Percentiles rank a stretch among this genome's conserved stretches.
Conservation (phyloP, 2,113 vertebrate species). For the Mustela nigripes region DNA sequence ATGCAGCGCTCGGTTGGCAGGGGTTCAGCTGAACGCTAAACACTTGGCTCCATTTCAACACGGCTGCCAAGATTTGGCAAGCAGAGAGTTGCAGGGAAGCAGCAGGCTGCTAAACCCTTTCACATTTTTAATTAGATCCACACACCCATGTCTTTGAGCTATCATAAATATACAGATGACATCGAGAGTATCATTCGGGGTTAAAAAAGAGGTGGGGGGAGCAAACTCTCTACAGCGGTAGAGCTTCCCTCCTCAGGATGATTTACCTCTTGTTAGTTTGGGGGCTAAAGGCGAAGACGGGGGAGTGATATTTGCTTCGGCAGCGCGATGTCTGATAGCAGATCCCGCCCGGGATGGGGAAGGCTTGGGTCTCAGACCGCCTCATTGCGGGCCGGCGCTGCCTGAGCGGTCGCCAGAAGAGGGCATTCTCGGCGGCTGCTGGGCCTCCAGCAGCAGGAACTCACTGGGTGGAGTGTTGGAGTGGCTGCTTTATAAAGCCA, state of each 20-base stretch:
- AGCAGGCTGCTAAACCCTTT: slow-evolving; percentile 98
- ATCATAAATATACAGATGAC: slow-evolving; percentile 98
- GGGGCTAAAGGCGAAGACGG: slow-evolving; percentile 27
- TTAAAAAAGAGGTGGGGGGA: slow-evolving; percentile 74
- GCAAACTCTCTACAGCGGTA: slow-evolving; percentile 76
- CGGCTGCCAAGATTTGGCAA: slow-evolving; percentile 98
- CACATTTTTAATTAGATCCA: slow-evolving; percentile 99
- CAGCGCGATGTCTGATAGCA: slow-evolving; percentile 44
- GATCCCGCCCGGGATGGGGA: not conserved
- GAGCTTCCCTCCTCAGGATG: slow-evolving; percentile 87
- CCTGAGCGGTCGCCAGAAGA: slow-evolving; percentile 86
- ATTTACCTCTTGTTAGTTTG: slow-evolving; percentile 84
- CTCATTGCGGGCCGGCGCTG: slow-evolving; percentile 62
- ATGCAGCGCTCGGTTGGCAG: slow-evolving; percentile 95
- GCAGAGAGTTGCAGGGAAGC: slow-evolving; percentile 93
- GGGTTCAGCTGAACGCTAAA: slow-evolving; percentile 97
- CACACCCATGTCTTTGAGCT: slow-evolving; percentile 99
- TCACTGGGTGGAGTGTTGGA: not conserved
- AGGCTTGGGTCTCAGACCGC: slow-evolving; percentile 70
- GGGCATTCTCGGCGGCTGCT: slow-evolving; percentile 87
- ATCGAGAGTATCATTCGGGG: slow-evolving; percentile 93
- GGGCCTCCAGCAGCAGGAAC: slow-evolving; percentile 39
- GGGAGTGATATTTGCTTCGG: slow-evolving; percentile 57
- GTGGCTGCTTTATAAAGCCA: not conserved
- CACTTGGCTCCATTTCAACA: slow-evolving; percentile 97